Evolutionary conservation across 53 echinoderm and acorn worm genomes (phyloP).

Genomic region (Antedon mediterranea): DNA sequence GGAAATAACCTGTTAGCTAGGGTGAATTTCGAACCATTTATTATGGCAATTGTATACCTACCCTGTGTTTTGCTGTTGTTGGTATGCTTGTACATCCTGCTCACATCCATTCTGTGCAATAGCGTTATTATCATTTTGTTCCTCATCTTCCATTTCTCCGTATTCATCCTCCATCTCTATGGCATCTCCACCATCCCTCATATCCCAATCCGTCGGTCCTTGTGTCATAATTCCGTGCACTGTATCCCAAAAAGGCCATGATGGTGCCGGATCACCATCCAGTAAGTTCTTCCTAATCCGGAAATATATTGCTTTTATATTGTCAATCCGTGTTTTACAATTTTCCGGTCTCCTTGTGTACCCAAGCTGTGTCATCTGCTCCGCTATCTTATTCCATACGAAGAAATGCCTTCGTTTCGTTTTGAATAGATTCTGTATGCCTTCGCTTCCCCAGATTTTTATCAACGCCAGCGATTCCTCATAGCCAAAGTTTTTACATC

Average conservation of each 20-base stretch:
- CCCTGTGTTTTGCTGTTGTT: background rate
- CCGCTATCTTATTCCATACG: background rate
- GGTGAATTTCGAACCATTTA: too few species aligned
- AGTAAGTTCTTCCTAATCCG: background rate
- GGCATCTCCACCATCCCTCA: background rate
- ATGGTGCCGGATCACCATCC: background rate
- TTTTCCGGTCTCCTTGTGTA: background rate
- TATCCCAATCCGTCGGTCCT: background rate
- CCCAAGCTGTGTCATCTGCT: background rate
- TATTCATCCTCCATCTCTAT: background rate
- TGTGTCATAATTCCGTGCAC: background rate
- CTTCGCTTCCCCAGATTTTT: background rate
- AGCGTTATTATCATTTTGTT: background rate
- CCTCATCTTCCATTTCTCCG: background rate
- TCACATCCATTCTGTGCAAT: background rate
- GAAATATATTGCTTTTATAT: background rate
- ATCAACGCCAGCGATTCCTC: background rate
- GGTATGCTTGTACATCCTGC: background rate
- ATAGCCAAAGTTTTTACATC: background rate
- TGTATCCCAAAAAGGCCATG: background rate
- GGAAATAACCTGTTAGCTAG: too few species aligned
- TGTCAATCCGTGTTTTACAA: background rate
- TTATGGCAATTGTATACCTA: background rate
- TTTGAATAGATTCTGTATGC: background rate
- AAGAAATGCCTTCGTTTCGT: background rate